Conservation (phyloP, 2,113 vertebrate genomes). For the Xyrauchen texanus region DNA sequence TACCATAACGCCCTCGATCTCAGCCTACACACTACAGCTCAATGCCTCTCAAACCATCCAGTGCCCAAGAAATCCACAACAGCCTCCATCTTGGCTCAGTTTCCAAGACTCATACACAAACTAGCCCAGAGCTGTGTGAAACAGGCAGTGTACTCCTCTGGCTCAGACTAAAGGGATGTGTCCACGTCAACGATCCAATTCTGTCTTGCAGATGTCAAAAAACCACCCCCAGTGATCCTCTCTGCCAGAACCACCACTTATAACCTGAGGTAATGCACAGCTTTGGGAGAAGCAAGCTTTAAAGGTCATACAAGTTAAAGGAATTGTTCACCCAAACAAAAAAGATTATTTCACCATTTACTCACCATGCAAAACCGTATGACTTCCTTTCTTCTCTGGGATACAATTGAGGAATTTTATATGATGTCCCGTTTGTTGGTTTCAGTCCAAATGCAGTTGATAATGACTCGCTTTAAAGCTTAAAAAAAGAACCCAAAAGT, state of each 20-base stretch:
- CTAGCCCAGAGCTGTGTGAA: slow-evolving; percentile 41
- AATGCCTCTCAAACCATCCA: slow-evolving; percentile 3
- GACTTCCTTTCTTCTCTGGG: no score
- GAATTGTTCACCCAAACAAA: no score
- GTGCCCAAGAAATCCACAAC: slow-evolving; percentile 14
- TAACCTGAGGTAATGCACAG: slow-evolving; percentile 3
- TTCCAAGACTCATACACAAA: slow-evolving; percentile 49
- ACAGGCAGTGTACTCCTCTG: slow-evolving; percentile 56
- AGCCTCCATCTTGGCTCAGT: slow-evolving; percentile 54
- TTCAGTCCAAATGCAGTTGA: no score
- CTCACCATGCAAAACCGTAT: neutral
- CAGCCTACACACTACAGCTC: neutral
- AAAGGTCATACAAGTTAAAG: neutral
- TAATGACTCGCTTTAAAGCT: no score
- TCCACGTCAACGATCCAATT: slow-evolving; percentile 51
- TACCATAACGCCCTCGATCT: neutral
- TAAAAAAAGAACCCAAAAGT: no score
- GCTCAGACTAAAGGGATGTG: slow-evolving; percentile 44
- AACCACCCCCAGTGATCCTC: neutral
- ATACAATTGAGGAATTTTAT: no score
- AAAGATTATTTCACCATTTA: no score
- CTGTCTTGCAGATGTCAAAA: slow-evolving; percentile 50
- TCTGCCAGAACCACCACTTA: slow-evolving; percentile 33
- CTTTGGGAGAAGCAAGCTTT: slow-evolving; percentile 5
- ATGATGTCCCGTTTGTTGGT: no score